Conservation (phyloP, 1,140 invertebrate species). For the Ceratosolen fusciceps region DNA sequence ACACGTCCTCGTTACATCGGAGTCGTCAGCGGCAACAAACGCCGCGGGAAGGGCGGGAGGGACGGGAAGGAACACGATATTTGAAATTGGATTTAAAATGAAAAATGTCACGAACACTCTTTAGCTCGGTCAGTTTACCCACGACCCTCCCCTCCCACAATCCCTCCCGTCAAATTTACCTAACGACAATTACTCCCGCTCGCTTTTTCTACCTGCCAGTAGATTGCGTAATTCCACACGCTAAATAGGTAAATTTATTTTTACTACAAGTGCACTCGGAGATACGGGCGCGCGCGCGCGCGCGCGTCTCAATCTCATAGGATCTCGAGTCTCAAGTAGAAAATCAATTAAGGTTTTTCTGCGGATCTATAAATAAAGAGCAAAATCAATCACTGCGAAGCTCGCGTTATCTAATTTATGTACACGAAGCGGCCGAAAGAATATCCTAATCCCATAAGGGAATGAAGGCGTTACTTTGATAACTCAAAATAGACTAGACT, state of each 20-base stretch:
- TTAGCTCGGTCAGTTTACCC: no score
- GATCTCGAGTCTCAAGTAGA: constrained; percentile 23
- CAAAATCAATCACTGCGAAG: constrained; percentile 26
- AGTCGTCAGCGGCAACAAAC: no score
- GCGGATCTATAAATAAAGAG: constrained; percentile 36
- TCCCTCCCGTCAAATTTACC: no score
- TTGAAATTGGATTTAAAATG: no score
- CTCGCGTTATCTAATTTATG: constrained; percentile 38
- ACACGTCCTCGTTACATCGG: no score
- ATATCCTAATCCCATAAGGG: constrained; percentile 2
- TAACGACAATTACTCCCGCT: no score
- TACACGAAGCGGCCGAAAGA: background rate
- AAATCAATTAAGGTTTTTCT: constrained; percentile 32
- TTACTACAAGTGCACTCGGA: constrained; percentile 11
- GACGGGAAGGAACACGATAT: no score
- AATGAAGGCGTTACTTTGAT: background rate
- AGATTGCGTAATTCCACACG: constrained; percentile 16
- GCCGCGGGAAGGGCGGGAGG: no score
- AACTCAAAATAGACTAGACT: background rate
- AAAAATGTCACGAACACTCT: no score
- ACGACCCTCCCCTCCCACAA: no score
- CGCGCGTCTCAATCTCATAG: constrained; percentile 20
- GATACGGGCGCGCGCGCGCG: no score
- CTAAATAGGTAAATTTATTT: constrained; percentile 28
- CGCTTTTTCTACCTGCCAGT: no score